Evolutionary conservation across 2,888 invertebrate species (phyloP).

Genomic region (Serripes groenlandicus): DNA sequence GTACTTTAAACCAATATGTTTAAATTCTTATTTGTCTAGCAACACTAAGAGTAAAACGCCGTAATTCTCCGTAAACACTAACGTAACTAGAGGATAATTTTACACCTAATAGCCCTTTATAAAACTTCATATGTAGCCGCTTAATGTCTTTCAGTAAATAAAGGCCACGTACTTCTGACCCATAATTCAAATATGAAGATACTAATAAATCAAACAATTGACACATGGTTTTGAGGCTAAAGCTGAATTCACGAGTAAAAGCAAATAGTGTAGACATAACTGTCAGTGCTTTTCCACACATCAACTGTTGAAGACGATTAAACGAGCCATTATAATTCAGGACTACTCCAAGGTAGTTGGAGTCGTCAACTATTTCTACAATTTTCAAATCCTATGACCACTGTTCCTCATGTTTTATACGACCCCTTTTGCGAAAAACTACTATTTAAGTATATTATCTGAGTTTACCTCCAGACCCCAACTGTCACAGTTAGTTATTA

Average conservation of each 20-base stretch:
- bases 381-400: not conserved
- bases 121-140: not conserved
- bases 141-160: not conserved
- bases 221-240: not conserved
- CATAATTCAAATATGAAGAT: not conserved
- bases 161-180: not conserved
- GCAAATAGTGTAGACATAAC: not conserved
- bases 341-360: not conserved
- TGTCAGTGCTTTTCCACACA: not conserved
- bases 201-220: conserved; percentile 6
- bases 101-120: not conserved
- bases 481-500: not conserved
- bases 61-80: not conserved
- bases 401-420: not conserved
- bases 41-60: not conserved
- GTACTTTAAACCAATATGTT: not conserved
- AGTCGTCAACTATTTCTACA: not conserved
- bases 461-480: not conserved
- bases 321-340: not conserved
- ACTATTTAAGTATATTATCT: not conserved
- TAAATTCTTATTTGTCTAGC: not conserved
- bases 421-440: conserved; percentile 6
- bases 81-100: not conserved
- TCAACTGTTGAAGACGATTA: not conserved
- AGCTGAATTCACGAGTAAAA: not conserved